phyloP scores from a whole-genome alignment of 23 tunicate species.

The Styela clava region DNA sequence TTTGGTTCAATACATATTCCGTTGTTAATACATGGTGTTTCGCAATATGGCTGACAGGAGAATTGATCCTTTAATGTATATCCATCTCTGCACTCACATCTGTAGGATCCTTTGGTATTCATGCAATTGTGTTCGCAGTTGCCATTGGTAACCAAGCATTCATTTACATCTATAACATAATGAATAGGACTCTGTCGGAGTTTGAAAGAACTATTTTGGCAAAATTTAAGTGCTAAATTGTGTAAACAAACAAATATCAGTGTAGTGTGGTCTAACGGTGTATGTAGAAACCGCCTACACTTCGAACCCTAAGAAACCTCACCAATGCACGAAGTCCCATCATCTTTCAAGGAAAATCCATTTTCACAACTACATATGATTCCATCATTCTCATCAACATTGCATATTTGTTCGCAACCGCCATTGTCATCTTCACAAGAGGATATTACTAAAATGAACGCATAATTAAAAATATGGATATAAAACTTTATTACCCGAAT shows the following conservation, averaged over 20 bases:
- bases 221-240: neutral
- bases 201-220: no score
- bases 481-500: no score
- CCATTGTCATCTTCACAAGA: conserved; percentile 76
- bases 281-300: no score
- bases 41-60: conserved; percentile 70
- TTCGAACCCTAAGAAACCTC: no score
- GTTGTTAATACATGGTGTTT: conserved; percentile 61
- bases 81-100: conserved; percentile 76
- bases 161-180: conserved; percentile 50
- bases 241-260: neutral
- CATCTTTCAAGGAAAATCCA: conserved; percentile 43
- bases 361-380: conserved; percentile 51
- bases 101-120: conserved; percentile 76
- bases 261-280: neutral
- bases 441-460: conserved; percentile 34
- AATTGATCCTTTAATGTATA: conserved; percentile 50
- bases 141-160: conserved; percentile 58
- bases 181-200: no score
- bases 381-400: conserved; percentile 19
- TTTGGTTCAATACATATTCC: conserved; percentile 73
- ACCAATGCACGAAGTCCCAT: conserved; percentile 56
- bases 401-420: conserved; percentile 82
- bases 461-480: no score
- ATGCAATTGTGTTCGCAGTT: conserved; percentile 75